These are phyloP conservation scores for Lithophane leautieri DNA, from an alignment of 2,888 invertebrate genomes.

Conservation along the genomic window DNA sequence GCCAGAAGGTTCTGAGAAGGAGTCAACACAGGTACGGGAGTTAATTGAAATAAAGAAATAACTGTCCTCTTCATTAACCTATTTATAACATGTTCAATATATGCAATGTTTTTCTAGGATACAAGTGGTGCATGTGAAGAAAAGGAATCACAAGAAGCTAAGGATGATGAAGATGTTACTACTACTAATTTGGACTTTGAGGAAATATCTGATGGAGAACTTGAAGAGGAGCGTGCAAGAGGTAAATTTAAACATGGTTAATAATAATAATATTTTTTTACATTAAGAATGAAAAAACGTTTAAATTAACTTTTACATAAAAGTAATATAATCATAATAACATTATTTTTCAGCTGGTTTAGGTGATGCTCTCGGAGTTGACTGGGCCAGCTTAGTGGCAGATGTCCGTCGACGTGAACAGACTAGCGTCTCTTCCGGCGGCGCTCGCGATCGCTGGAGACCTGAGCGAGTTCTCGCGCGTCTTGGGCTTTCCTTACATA, in stretches of 20 bases:
- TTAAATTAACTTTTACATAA: no score
- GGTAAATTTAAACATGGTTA: conserved; percentile 70
- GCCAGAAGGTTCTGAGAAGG: conserved; percentile 82
- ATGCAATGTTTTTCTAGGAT: conserved; percentile 73
- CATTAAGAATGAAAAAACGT: no score
- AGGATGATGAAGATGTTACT: conserved; percentile 93
- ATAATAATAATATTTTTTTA: not conserved
- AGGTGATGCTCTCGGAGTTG: conserved; percentile 98
- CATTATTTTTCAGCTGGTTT: conserved; percentile 89
- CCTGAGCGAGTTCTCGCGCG: conserved; percentile 94
- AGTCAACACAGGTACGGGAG: conserved; percentile 82
- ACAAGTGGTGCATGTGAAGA: conserved; percentile 85
- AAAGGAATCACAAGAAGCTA: conserved; percentile 88
- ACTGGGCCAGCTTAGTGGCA: conserved; percentile 97
- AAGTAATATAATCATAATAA: not conserved
- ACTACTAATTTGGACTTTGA: conserved; percentile 93
- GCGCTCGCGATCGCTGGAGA: conserved; percentile 95
- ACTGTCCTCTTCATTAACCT: not conserved
- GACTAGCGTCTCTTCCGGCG: conserved; percentile 84
- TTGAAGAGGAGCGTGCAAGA: conserved; percentile 94
- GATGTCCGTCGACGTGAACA: conserved; percentile 92
- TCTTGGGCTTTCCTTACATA: conserved; percentile 94
- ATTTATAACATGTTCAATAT: conserved; percentile 2
- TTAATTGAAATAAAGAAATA: conserved; percentile 9
- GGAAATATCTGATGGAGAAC: conserved; percentile 97